Percentiles rank a stretch among this genome's conserved stretches.
phyloP scores from a whole-genome alignment of 92 coral and sea anemone genomes.

The Montipora capitata region DNA sequence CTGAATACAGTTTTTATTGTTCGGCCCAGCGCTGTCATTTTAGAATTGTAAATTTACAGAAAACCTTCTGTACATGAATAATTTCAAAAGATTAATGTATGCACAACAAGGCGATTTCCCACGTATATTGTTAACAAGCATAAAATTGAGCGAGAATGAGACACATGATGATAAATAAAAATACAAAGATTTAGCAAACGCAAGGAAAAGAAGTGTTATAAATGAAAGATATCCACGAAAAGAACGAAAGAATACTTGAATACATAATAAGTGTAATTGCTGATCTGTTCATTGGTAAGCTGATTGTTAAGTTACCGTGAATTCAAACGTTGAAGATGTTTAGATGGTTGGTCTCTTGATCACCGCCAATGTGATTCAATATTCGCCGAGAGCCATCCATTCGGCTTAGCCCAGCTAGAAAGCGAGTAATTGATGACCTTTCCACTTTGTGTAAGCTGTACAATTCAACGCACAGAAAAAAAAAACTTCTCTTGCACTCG shows the following conservation, averaged over 20 bases:
- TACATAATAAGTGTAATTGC: too few relatives aligned
- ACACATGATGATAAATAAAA: background rate
- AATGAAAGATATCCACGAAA: background rate
- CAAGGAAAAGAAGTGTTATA: background rate
- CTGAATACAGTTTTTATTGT: constrained; percentile 86
- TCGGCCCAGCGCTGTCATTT: constrained; percentile 85
- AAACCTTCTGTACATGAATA: too few relatives aligned
- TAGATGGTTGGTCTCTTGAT: constrained; percentile 34
- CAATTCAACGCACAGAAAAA: constrained; percentile 1
- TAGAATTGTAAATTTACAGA: constrained; percentile 86
- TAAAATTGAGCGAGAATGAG: too few relatives aligned
- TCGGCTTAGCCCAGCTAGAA: constrained; percentile 28
- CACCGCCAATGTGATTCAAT: constrained; percentile 53
- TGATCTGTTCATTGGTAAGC: too few relatives aligned
- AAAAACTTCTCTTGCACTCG: background rate
- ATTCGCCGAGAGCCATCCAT: constrained; percentile 27
- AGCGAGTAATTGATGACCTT: constrained; percentile 57
- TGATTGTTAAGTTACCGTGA: background rate
- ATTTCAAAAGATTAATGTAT: too few relatives aligned
- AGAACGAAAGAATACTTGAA: background rate
- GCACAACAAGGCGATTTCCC: too few relatives aligned
- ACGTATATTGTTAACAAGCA: too few relatives aligned
- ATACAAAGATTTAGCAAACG: background rate
- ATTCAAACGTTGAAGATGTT: background rate
- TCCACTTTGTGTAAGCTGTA: constrained; percentile 8